Percentiles rank a stretch among this genome's conserved stretches.
These are phyloP conservation scores for Parus major DNA, from an alignment of 2,113 vertebrate species.

Conservation along the genomic window DNA sequence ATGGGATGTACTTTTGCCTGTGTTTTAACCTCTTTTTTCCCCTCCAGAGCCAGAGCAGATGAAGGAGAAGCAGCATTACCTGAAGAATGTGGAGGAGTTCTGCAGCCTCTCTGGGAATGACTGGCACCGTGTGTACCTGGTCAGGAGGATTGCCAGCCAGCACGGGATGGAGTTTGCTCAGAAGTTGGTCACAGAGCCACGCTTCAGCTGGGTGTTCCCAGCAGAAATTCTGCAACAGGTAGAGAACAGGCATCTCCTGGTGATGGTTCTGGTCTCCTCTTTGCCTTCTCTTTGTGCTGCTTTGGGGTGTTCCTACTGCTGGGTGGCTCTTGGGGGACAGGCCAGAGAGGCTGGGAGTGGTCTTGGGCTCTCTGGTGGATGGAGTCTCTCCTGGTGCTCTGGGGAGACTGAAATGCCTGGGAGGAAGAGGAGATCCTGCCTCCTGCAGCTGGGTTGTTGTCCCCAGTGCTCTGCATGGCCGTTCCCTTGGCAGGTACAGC, in stretches of 20 bases:
- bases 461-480: background rate
- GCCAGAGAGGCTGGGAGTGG: background rate
- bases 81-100: slow-evolving; percentile 70
- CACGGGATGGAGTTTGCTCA: slow-evolving; percentile 83
- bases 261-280: background rate
- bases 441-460: fast-evolving
- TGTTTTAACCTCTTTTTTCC: background rate
- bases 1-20: background rate
- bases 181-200: slow-evolving; percentile 63
- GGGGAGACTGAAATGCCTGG: background rate
- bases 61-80: background rate
- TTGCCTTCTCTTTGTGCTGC: background rate
- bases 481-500: slow-evolving; percentile 17
- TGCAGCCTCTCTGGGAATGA: slow-evolving; percentile 72
- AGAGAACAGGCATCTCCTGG: background rate
- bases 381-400: background rate
- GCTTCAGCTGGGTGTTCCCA: slow-evolving; percentile 86
- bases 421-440: background rate
- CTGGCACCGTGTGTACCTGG: slow-evolving; percentile 88
- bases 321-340: background rate
- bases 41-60: slow-evolving; percentile 19
- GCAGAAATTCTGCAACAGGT: slow-evolving; percentile 79
- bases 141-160: slow-evolving; percentile 81
- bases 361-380: fast-evolving
- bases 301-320: background rate